phyloP scores from a whole-genome alignment of 1,140 invertebrate species.

The Panagrolaimus sp. region DNA sequence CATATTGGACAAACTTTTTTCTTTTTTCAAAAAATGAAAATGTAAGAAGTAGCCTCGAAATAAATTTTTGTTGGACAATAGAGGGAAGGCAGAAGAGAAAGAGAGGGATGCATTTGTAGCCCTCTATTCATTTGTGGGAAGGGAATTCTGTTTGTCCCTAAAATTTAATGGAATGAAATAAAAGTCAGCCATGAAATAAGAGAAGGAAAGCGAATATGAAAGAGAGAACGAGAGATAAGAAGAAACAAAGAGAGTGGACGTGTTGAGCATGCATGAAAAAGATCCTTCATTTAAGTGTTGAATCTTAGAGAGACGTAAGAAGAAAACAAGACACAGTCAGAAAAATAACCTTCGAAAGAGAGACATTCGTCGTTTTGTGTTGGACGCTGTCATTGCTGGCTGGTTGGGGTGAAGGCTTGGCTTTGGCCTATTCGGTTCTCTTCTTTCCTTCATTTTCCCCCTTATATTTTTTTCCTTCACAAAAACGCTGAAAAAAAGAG shows the following conservation, averaged over 20 bases:
- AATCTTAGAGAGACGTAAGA: not conserved
- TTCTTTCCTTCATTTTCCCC: not conserved
- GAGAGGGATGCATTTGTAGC: not conserved
- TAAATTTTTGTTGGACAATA: not conserved
- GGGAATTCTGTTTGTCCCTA: not conserved
- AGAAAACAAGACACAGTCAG: not conserved
- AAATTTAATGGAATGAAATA: too few relatives aligned
- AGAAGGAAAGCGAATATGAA: too few relatives aligned
- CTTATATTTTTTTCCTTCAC: not conserved
- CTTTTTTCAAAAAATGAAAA: not conserved
- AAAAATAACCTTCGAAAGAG: not conserved
- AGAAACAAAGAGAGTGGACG: not conserved
- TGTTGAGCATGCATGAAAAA: not conserved
- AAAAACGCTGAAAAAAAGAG: not conserved
- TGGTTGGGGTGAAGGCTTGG: too few relatives aligned
- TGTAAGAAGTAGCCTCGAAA: not conserved
- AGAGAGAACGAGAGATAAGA: too few relatives aligned
- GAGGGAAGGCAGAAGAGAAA: not conserved
- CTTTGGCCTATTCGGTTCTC: not conserved
- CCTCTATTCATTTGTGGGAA: not conserved
- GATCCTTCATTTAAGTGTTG: not conserved
- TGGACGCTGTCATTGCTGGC: not conserved
- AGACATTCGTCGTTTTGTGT: not conserved
- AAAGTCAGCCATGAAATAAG: too few relatives aligned
- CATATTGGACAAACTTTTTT: not conserved